Base-by-base conservation (phyloP, 2,113 vertebrate genomes). In the Indicator maculatus region DNA sequence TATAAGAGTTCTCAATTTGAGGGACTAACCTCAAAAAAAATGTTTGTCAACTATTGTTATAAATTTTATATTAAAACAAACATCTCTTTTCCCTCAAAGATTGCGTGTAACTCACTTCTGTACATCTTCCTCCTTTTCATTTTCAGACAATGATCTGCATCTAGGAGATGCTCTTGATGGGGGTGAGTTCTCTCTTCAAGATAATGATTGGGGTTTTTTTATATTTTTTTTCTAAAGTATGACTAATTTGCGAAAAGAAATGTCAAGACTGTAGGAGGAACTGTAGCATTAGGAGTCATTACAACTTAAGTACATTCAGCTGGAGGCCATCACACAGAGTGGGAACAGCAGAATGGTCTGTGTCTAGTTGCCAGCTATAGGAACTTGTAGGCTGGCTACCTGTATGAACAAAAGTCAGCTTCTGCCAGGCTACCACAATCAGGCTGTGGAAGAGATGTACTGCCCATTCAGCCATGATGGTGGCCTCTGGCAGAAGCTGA, bases 121-220 rank as follows among this genome's bases (percentile, higher is more conserved):
- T 79, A 10, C 12, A 36, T 59, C 63, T 83, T 59, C 8, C 16
- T 86, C 24, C 10, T 67, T 76, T 77, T 75, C 6, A 16, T 86
- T 92, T 96, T 88, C 60, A 96, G 93, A 94, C 86, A 92, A 92
- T 6, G 95, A 96, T 27, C 74, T 97, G 30, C 69, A 97, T 67
- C 94, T 97, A 93, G 95, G 92, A 93, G 95, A 96, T 73, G 94
- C 88, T 17, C 26, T 94, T 58, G 87, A 83, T 71, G 93, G 95
- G 9, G 94, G 92, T 96, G 61, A 96, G 95, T 80, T 61, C 52
- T 59, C 60, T 83, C 19, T 58, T 84, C 16, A 63, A 13, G 28
- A 50, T 17, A 41, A 56, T 6, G 3, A 26, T 15, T 50, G n/a
- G 19, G 5, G 3, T 5, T 20, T 39, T 39, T 71, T 26, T 0